These are phyloP conservation scores for Phoenicopterus ruber DNA, from an alignment of 2,113 vertebrate genomes.

Conservation along the genomic window DNA sequence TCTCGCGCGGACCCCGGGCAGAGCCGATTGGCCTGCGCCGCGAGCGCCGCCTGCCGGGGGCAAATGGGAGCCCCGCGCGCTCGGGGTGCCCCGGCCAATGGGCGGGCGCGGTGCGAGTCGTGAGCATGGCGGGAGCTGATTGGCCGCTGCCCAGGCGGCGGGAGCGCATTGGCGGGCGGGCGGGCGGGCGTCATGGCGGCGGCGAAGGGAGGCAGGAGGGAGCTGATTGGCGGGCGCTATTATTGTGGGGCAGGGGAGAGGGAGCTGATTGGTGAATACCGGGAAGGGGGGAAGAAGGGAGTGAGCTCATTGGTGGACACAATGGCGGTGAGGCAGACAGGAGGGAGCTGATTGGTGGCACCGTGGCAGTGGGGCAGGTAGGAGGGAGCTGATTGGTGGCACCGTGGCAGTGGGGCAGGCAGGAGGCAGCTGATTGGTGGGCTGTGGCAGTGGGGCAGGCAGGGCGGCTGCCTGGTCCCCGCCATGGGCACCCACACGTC, in stretches of 20 bases:
- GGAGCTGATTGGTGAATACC: background rate
- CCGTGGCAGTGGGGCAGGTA: background rate
- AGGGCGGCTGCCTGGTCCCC: too few relatives aligned
- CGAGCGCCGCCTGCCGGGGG: background rate
- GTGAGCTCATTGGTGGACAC: background rate
- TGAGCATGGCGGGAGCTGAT: background rate
- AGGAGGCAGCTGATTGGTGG: background rate
- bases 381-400: background rate
- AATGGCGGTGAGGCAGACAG: too few relatives aligned
- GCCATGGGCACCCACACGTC: background rate
- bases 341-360: background rate
- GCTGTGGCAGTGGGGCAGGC: background rate
- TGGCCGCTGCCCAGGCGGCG: background rate
- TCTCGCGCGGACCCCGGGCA: background rate
- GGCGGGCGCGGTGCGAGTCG: background rate
- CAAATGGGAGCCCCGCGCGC: background rate
- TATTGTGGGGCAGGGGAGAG: too few relatives aligned
- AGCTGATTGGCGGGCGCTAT: background rate
- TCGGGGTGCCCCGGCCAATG: background rate
- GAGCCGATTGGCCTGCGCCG: background rate
- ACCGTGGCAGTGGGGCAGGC: fast-evolving
- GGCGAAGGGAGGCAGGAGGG: background rate
- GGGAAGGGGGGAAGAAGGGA: background rate
- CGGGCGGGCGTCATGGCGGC: background rate
- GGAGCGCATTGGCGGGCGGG: background rate